phyloP scores from a whole-genome alignment of 2,888 invertebrate species.

The Nebria salina region DNA sequence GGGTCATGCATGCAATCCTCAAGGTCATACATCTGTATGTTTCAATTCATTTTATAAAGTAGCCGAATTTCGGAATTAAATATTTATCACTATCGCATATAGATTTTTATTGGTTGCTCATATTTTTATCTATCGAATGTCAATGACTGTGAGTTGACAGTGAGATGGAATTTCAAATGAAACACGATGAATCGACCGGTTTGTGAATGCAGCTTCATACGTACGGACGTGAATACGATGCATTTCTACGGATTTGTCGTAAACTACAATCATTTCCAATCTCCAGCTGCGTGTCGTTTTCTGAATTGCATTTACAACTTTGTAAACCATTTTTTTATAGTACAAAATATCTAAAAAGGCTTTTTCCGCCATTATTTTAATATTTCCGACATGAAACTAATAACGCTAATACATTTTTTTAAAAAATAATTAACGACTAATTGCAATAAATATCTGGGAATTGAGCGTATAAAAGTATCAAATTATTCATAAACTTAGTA shows the following conservation, averaged over 20 bases:
- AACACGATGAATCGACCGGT: neutral
- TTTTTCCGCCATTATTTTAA: no score
- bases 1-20: neutral
- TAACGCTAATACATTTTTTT: no score
- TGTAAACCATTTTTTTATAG: no score
- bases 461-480: neutral
- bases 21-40: neutral
- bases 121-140: no score
- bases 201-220: neutral
- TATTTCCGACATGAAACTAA: no score
- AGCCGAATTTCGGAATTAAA: no score
- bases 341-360: no score
- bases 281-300: neutral
- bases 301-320: neutral
- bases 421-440: no score
- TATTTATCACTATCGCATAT: no score
- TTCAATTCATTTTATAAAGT: no score
- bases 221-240: neutral
- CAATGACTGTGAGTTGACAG: neutral
- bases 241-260: neutral
- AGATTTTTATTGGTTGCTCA: no score
- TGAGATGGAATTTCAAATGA: neutral
- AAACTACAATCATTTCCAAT: neutral
- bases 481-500: neutral
- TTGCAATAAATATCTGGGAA: neutral